phyloP scores from a whole-genome alignment of 2,888 invertebrate genomes.

The Pyrrhia umbra region DNA sequence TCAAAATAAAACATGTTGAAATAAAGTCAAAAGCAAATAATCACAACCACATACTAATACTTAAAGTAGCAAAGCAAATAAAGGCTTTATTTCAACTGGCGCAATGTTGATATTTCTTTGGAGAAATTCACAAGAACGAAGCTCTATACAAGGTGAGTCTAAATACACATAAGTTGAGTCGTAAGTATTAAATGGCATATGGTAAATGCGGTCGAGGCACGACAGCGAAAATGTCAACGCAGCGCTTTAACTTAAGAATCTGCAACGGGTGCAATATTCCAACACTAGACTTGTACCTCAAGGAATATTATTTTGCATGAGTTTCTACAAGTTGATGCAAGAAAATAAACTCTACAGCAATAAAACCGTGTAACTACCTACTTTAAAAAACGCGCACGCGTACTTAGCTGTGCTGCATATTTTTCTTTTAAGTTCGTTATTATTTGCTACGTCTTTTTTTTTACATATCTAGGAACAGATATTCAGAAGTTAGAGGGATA shows the following conservation, averaged over 20 bases:
- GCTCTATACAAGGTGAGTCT: slow-evolving; percentile 1
- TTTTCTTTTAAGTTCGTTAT: no score
- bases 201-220: slow-evolving; percentile 20
- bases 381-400: no score
- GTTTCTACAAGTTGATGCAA: slow-evolving; percentile 7
- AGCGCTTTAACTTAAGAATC: slow-evolving; percentile 18
- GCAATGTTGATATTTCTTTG: neutral
- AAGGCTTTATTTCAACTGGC: neutral
- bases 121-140: neutral
- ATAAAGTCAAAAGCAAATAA: neutral
- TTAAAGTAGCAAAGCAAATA: neutral
- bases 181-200: slow-evolving; percentile 31
- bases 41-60: neutral
- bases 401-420: no score
- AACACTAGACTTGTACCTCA: neutral
- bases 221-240: slow-evolving; percentile 37
- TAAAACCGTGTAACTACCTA: neutral
- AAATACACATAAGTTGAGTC: slow-evolving; percentile 23
- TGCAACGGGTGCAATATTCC: slow-evolving; percentile 34
- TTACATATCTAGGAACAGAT: no score
- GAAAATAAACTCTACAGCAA: neutral
- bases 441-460: no score
- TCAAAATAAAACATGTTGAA: neutral
- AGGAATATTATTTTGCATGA: slow-evolving; percentile 23
- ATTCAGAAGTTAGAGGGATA: no score